These are phyloP conservation scores for Allolobophora icterica DNA, from an alignment of 2,888 invertebrate genomes.

Conservation along the genomic window DNA sequence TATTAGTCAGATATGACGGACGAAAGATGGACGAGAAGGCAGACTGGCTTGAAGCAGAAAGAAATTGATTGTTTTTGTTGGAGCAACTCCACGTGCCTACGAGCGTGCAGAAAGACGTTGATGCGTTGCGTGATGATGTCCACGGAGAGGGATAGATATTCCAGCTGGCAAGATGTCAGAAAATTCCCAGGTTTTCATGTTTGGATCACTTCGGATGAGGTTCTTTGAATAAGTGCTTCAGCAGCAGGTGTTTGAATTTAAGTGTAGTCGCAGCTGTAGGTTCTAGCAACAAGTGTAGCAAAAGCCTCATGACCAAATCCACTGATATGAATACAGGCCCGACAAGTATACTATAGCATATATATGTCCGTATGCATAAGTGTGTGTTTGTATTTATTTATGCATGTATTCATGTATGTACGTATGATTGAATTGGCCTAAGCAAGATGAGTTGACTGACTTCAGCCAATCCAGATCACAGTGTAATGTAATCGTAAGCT, in stretches of 20 bases:
- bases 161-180: not conserved
- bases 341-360: not conserved
- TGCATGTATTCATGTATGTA: too few species aligned
- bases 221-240: not conserved
- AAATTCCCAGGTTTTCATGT: not conserved
- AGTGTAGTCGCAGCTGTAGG: too few species aligned
- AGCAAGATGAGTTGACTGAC: too few species aligned
- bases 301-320: not conserved
- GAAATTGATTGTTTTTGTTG: slow-evolving; percentile 25
- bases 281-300: not conserved
- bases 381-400: too few species aligned
- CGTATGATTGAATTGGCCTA: too few species aligned
- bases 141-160: not conserved
- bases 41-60: not conserved
- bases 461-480: too few species aligned
- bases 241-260: not conserved
- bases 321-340: not conserved
- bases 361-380: not conserved
- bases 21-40: not conserved
- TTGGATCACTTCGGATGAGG: not conserved
- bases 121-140: not conserved
- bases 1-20: slow-evolving; percentile 20
- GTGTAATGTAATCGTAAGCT: too few species aligned
- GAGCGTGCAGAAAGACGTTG: not conserved
- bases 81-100: not conserved